These are phyloP conservation scores for Marasmarcha lunaedactyla DNA, from an alignment of 2,888 invertebrate genomes.

Conservation along the genomic window DNA sequence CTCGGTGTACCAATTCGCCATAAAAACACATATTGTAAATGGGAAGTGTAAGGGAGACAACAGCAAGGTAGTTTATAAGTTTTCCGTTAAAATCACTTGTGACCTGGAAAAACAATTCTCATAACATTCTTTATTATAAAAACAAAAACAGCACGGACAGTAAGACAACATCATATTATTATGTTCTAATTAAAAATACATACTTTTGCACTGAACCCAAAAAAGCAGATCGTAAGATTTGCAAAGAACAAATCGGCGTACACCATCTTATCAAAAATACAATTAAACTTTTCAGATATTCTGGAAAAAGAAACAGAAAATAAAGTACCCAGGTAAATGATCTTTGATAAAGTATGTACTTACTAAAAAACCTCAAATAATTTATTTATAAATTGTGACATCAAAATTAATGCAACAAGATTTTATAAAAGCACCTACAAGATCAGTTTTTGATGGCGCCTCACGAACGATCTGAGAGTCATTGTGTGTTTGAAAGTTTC, in stretches of 20 bases:
- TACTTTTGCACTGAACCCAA: constrained; percentile 33
- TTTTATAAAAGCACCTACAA: no score
- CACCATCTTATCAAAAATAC: constrained; percentile 31
- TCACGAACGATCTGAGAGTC: constrained; percentile 23
- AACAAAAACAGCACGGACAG: no score
- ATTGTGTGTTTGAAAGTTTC: constrained; percentile 1
- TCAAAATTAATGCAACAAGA: no score
- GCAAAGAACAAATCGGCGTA: constrained; percentile 33
- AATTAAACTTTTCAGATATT: constrained; percentile 26
- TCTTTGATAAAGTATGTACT: no score
- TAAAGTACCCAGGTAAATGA: no score
- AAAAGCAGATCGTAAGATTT: constrained; percentile 33
- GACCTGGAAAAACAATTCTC: background rate
- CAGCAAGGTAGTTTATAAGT: constrained; percentile 23
- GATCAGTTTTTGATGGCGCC: constrained; percentile 33
- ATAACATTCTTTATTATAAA: no score
- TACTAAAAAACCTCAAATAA: no score
- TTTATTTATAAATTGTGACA: no score
- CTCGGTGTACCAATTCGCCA: constrained; percentile 24
- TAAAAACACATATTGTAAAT: constrained; percentile 31
- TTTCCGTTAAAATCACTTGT: background rate
- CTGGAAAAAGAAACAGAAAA: no score
- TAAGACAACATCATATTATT: no score
- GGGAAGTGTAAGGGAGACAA: constrained; percentile 19
- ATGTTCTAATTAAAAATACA: no score